phyloP scores from a whole-genome alignment of 2,888 invertebrate genomes.

The Cryptocephalus primarius region DNA sequence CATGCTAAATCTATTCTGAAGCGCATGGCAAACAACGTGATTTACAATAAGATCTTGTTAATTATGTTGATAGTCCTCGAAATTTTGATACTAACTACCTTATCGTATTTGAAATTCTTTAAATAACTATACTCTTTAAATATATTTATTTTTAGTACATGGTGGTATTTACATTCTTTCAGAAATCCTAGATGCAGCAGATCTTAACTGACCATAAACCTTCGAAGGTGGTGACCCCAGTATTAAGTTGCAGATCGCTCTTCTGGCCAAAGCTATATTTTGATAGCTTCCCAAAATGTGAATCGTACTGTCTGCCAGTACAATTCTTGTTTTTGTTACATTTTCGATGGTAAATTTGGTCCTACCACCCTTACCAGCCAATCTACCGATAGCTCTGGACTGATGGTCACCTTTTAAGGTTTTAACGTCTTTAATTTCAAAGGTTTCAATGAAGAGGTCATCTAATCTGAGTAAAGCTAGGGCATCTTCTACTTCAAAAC shows the following conservation, averaged over 20 bases:
- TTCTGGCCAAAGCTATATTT: slow-evolving; percentile 87
- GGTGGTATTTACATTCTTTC: slow-evolving; percentile 55
- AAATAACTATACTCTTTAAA: slow-evolving; percentile 10
- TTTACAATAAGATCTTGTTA: slow-evolving; percentile 66
- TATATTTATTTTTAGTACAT: neutral
- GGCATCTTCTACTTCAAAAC: slow-evolving; percentile 96
- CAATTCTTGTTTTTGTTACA: slow-evolving; percentile 95
- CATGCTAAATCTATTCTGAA: slow-evolving; percentile 53
- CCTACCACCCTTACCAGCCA: slow-evolving; percentile 94
- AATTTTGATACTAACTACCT: slow-evolving; percentile 48
- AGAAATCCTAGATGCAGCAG: slow-evolving; percentile 71
- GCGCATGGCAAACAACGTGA: slow-evolving; percentile 54
- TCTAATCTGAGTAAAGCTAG: slow-evolving; percentile 88
- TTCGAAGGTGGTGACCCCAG: slow-evolving; percentile 95
- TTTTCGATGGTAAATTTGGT: slow-evolving; percentile 99
- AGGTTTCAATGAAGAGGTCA: slow-evolving; percentile 93
- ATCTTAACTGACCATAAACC: slow-evolving; percentile 89
- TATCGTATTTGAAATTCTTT: slow-evolving; percentile 54
- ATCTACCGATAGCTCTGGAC: slow-evolving; percentile 89
- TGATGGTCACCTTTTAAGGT: slow-evolving; percentile 91
- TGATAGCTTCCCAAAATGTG: slow-evolving; percentile 96
- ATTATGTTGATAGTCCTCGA: slow-evolving; percentile 64
- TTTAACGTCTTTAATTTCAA: slow-evolving; percentile 95
- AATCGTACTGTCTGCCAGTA: slow-evolving; percentile 91
- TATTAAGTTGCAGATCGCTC: slow-evolving; percentile 93